These are phyloP conservation scores for Epinephelus moara DNA, from an alignment of 2,113 vertebrate genomes.

Conservation along the genomic window DNA sequence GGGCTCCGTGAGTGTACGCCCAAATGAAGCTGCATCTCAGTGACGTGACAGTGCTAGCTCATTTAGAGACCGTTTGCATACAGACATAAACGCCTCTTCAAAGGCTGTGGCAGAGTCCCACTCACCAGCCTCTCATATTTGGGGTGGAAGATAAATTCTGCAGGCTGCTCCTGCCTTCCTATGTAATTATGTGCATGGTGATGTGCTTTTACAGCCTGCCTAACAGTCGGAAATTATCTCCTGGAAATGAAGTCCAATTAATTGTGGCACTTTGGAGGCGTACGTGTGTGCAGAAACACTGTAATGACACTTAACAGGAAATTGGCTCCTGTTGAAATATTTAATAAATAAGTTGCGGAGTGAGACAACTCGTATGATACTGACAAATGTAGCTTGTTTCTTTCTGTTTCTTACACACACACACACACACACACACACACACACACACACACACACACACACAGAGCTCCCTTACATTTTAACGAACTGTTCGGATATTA, in stretches of 20 bases:
- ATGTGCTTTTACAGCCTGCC: conserved; percentile 86
- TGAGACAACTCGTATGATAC: conserved; percentile 67
- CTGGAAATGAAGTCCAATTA: conserved; percentile 87
- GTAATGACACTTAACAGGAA: conserved; percentile 84
- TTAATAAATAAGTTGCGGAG: conserved; percentile 71
- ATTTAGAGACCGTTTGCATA: conserved; percentile 69
- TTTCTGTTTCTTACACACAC: not conserved
- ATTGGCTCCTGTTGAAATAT: conserved; percentile 82
- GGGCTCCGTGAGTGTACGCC: conserved; percentile 31
- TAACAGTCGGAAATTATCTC: conserved; percentile 86
- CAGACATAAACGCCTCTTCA: conserved; percentile 74
- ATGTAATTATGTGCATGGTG: conserved; percentile 84
- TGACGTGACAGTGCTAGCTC: conserved; percentile 61
- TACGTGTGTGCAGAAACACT: conserved; percentile 77
- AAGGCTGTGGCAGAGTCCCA: conserved; percentile 57
- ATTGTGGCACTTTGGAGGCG: conserved; percentile 83
- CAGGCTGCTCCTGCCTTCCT: conserved; percentile 75
- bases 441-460: not conserved
- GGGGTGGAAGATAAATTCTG: conserved; percentile 82
- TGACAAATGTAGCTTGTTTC: conserved; percentile 60
- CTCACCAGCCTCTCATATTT: conserved; percentile 77
- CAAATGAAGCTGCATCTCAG: conserved; percentile 61
- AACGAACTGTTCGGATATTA: not conserved
- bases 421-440: not conserved
- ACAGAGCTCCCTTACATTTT: not conserved